phyloP scores from a whole-genome alignment of 2,113 vertebrate genomes.

The Carollia perspicillata region DNA sequence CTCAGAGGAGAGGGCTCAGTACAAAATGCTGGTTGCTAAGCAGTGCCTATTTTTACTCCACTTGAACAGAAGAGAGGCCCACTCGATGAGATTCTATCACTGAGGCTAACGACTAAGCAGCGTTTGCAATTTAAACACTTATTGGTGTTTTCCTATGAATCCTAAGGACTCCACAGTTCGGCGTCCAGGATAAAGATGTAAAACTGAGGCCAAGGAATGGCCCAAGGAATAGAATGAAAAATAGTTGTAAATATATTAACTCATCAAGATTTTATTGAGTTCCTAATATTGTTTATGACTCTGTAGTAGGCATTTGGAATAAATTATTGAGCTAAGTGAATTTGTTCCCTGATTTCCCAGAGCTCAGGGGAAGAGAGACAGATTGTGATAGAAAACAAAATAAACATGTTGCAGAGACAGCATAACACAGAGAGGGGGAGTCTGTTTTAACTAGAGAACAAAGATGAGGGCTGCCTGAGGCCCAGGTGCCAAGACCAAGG shows the following conservation, averaged over 20 bases:
- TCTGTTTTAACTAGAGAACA: not conserved
- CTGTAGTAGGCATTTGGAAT: not conserved
- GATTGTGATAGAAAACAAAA: not conserved
- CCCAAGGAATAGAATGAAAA: not conserved
- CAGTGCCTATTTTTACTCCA: constrained; percentile 69
- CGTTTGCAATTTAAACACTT: not conserved
- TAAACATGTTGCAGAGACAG: not conserved
- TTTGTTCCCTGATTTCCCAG: not conserved
- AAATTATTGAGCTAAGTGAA: not conserved
- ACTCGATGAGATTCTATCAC: not conserved
- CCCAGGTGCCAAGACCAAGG: not conserved
- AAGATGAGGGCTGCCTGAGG: not conserved
- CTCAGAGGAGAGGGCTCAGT: constrained; percentile 21
- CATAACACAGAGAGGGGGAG: not conserved
- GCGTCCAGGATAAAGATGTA: not conserved
- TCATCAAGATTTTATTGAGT: not conserved
- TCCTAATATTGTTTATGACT: not conserved
- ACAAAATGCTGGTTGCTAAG: constrained; percentile 65
- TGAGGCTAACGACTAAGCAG: not conserved
- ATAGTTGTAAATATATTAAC: not conserved
- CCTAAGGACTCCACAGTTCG: not conserved
- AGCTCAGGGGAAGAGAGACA: not conserved
- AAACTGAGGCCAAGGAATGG: not conserved
- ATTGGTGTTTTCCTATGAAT: not conserved
- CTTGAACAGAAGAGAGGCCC: constrained; percentile 47